Evolutionary conservation across 2,797 vertebrate genomes (phyloP).

Genomic region (Lates japonicus): DNA sequence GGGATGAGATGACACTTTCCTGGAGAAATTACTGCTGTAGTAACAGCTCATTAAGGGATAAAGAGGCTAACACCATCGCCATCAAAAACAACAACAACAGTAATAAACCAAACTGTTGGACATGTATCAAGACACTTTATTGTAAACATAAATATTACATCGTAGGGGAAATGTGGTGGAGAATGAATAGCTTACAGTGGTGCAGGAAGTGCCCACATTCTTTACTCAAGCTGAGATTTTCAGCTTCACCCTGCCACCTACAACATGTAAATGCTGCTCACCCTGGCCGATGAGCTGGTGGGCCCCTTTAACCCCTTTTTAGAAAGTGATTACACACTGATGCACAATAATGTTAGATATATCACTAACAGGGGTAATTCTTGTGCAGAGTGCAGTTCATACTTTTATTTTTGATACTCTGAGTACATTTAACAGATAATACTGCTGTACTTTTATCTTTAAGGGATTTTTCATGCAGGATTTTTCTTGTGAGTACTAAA

Average conservation of each 20-base stretch:
- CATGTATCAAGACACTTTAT: background rate
- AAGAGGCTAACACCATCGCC: background rate
- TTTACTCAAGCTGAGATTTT: background rate
- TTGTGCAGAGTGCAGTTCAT: too few species aligned
- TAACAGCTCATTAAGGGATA: background rate
- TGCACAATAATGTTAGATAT: too few species aligned
- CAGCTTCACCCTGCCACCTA: too few species aligned
- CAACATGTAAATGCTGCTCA: too few species aligned
- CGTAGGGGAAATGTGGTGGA: background rate
- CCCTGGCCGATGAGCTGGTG: too few species aligned
- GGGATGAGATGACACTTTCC: background rate
- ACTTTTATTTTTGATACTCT: background rate
- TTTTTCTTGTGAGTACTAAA: background rate
- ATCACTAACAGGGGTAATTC: too few species aligned
- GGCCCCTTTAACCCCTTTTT: too few species aligned
- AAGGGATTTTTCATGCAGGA: background rate
- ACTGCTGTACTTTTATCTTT: background rate
- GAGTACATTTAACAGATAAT: background rate
- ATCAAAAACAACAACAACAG: background rate
- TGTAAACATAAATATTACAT: background rate
- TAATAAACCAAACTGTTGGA: too few species aligned
- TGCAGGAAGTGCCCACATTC: background rate
- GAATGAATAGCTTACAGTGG: background rate
- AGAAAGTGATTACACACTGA: too few species aligned
- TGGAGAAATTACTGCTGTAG: background rate